Evolutionary conservation across 1,140 invertebrate genomes (phyloP).

Genomic region (Drosophila varians): DNA sequence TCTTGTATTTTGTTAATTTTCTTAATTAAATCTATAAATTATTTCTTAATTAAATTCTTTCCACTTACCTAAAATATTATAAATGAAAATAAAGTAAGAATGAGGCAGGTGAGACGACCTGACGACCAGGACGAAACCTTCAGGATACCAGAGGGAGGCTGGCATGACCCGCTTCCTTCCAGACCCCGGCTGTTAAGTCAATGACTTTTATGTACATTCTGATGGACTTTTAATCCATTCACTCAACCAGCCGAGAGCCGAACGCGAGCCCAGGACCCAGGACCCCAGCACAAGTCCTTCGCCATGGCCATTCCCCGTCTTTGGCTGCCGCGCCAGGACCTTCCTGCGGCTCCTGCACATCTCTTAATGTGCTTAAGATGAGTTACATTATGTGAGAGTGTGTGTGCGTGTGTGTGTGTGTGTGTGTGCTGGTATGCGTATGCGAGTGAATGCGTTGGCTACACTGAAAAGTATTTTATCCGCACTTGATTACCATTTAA

Average conservation of each 20-base stretch:
- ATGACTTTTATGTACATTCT: conserved; percentile 82
- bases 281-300: conserved; percentile 55
- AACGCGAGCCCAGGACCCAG: conserved; percentile 11
- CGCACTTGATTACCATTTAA: too few relatives aligned
- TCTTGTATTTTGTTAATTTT: too few relatives aligned
- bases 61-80: conserved; percentile 3
- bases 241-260: too few relatives aligned
- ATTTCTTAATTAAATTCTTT: too few relatives aligned
- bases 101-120: not conserved
- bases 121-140: not conserved
- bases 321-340: conserved; percentile 14
- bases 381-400: conserved; percentile 67
- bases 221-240: conserved; percentile 79
- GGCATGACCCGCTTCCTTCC: not conserved
- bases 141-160: not conserved
- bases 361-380: conserved; percentile 79
- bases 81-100: conserved; percentile 32
- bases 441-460: not conserved
- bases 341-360: conserved; percentile 33
- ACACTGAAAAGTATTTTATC: conserved; percentile 6
- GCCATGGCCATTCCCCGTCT: conserved; percentile 23
- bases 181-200: conserved; percentile 66
- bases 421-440: conserved; percentile 13
- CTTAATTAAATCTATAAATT: too few relatives aligned
- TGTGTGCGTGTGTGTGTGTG: not conserved